phyloP scores from a whole-genome alignment of 2,797 vertebrate species.

The Coreius guichenoti region DNA sequence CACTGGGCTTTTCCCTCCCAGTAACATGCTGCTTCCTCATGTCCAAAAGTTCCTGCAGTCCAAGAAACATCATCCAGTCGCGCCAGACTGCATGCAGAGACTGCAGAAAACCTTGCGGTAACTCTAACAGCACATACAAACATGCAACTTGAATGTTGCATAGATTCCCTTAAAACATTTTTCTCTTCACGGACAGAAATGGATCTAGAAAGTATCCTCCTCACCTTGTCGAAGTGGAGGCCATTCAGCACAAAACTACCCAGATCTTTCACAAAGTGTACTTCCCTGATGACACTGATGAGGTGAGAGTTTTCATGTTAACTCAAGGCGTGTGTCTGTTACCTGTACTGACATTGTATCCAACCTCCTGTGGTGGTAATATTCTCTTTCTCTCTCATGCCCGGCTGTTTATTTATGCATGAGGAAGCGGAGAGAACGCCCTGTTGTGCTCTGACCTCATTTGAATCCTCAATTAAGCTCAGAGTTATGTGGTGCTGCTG shows the following conservation, averaged over 20 bases:
- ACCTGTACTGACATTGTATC: neutral
- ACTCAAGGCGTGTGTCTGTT: neutral
- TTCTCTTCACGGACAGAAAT: constrained; percentile 77
- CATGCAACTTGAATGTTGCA: neutral
- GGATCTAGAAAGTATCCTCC: constrained; percentile 96
- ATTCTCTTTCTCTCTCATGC: neutral
- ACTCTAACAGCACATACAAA: neutral
- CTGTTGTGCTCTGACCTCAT: constrained; percentile 36
- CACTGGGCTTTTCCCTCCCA: constrained; percentile 93
- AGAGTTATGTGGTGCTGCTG: constrained; percentile 16
- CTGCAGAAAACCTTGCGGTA: constrained; percentile 94
- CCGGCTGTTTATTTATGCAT: constrained; percentile 14
- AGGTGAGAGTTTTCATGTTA: constrained; percentile 78
- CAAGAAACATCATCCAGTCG: constrained; percentile 87
- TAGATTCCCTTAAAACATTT: neutral
- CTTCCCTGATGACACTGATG: constrained; percentile 95
- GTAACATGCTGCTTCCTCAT: constrained; percentile 91
- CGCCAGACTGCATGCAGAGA: constrained; percentile 92
- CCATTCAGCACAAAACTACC: constrained; percentile 98
- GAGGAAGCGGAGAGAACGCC: neutral
- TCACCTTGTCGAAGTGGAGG: constrained; percentile 96
- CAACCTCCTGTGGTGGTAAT: neutral
- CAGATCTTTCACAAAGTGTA: constrained; percentile 99
- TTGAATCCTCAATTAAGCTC: constrained; percentile 13
- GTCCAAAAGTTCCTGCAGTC: constrained; percentile 95